Conservation (phyloP, 1,140 invertebrate species). For the Neodiprion virginianus region DNA sequence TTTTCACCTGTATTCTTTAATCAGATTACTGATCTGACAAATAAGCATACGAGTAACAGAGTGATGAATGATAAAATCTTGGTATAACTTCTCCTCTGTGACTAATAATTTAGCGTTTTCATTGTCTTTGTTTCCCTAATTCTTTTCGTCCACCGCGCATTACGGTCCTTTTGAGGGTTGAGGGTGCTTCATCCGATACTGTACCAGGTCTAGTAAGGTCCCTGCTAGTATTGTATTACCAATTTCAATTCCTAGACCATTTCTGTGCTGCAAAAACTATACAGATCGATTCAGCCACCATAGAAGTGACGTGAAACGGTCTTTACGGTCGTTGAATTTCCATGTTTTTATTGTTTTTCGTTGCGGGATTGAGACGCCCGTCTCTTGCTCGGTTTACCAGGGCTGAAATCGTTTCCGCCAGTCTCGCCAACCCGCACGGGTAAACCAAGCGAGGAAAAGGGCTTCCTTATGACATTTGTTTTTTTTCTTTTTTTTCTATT, state of each 20-base stretch:
- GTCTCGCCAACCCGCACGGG: neutral
- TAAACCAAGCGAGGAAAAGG: neutral
- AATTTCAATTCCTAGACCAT: neutral
- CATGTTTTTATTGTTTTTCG: conserved; percentile 7
- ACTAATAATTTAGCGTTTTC: neutral
- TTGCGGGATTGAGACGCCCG: neutral
- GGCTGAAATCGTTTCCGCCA: neutral
- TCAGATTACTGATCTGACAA: too few species aligned
- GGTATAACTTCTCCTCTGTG: too few species aligned
- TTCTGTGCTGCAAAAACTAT: neutral
- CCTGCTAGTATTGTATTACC: neutral
- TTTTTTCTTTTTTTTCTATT: neutral
- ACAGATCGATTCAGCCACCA: neutral
- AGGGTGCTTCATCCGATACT: neutral
- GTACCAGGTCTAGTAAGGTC: neutral
- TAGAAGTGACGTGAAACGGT: neutral
- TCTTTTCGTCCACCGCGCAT: neutral
- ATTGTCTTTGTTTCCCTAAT: neutral
- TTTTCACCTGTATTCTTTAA: too few species aligned
- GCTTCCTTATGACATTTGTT: neutral
- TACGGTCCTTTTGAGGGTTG: neutral
- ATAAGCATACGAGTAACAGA: too few species aligned
- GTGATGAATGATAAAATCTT: too few species aligned
- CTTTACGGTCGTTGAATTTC: conserved; percentile 4
- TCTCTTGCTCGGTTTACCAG: neutral